Conservation (phyloP, 2,797 vertebrate species). For the Rhinoraja longicauda region DNA sequence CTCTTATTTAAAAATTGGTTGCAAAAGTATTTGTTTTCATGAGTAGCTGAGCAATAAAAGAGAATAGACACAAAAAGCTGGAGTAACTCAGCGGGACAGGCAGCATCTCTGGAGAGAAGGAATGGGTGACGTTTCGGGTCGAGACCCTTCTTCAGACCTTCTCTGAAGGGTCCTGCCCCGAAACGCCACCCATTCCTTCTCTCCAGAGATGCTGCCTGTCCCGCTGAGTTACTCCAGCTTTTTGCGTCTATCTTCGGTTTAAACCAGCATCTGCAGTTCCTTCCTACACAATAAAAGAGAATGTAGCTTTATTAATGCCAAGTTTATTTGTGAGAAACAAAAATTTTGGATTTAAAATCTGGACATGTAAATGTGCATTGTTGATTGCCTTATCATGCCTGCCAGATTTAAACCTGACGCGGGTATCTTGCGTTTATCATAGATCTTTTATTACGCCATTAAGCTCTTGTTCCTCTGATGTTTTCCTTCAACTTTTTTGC, state of each 20-base stretch:
- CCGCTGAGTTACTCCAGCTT: too few relatives aligned
- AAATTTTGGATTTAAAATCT: neutral
- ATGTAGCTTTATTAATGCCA: neutral
- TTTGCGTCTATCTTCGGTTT: too few relatives aligned
- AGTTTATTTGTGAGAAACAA: neutral
- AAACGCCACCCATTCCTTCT: too few relatives aligned
- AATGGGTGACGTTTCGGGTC: too few relatives aligned
- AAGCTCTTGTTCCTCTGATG: slow-evolving; percentile 20
- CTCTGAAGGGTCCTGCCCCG: too few relatives aligned
- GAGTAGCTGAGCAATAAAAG: neutral
- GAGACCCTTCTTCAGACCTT: too few relatives aligned
- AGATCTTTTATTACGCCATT: slow-evolving; percentile 21
- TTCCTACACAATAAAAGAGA: neutral
- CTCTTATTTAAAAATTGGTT: neutral
- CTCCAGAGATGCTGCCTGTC: too few relatives aligned
- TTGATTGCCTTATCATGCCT: neutral
- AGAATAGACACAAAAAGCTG: too few relatives aligned
- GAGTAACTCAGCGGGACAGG: too few relatives aligned
- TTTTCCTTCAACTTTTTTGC: slow-evolving; percentile 22
- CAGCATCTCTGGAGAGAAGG: too few relatives aligned
- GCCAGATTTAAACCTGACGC: slow-evolving; percentile 13
- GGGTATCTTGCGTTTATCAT: neutral
- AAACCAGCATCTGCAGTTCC: too few relatives aligned
- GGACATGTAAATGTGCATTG: neutral
- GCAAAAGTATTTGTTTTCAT: neutral